These are phyloP conservation scores for Maconellicoccus hirsutus DNA, from an alignment of 1,140 invertebrate species.

Conservation along the genomic window DNA sequence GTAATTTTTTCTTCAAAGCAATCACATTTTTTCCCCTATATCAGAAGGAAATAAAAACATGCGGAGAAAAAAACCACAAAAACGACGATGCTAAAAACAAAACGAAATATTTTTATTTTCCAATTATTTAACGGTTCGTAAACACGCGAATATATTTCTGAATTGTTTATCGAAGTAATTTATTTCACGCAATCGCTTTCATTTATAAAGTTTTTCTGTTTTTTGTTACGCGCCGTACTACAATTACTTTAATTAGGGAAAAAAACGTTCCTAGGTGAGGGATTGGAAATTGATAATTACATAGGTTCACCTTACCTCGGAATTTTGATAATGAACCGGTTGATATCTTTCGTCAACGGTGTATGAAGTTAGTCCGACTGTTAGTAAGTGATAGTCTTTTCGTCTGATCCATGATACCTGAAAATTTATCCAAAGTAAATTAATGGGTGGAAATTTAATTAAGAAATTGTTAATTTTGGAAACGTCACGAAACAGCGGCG, in stretches of 20 bases:
- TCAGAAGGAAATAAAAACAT: neutral
- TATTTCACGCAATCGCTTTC: neutral
- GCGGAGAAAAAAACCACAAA: neutral
- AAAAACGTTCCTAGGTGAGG: too few species aligned
- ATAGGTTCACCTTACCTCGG: too few species aligned
- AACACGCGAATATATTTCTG: neutral
- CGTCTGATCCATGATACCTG: constrained; percentile 73
- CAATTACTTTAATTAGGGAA: constrained; percentile 5
- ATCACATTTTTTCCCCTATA: constrained; percentile 2
- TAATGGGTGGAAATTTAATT: too few species aligned
- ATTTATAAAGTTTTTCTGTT: neutral
- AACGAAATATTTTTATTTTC: constrained; percentile 2
- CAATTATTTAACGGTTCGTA: neutral
- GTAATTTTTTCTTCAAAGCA: neutral
- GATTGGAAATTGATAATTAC: too few species aligned
- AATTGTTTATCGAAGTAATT: constrained; percentile 9
- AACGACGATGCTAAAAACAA: neutral
- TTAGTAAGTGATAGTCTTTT: constrained; percentile 67
- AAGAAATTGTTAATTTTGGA: too few species aligned
- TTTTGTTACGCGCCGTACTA: neutral
- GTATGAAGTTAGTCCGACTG: constrained; percentile 68
- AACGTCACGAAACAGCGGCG: too few species aligned
- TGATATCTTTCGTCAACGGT: constrained; percentile 77
- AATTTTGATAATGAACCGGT: constrained; percentile 69
- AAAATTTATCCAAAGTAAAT: too few species aligned